These are phyloP conservation scores for Neotoma lepida DNA, from an alignment of 2,113 vertebrate species.

Conservation along the genomic window DNA sequence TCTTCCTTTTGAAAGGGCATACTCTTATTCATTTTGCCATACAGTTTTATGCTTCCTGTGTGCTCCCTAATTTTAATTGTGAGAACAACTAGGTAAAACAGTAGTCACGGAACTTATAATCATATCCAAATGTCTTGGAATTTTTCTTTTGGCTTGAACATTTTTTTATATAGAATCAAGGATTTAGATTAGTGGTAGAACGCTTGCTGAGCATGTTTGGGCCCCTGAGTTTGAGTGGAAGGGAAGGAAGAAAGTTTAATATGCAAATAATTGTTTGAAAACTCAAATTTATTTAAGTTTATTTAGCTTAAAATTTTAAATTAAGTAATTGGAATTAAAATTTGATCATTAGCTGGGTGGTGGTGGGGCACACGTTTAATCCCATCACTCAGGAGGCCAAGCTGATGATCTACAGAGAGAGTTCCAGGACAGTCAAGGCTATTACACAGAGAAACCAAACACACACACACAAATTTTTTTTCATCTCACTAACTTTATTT, in stretches of 20 bases:
- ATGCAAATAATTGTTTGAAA: constrained; percentile 34
- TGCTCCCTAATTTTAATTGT: constrained; percentile 51
- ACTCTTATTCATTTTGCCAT: constrained; percentile 27
- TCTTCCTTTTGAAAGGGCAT: constrained; percentile 1
- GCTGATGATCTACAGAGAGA: background rate
- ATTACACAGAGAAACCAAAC: background rate
- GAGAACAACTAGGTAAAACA: constrained; percentile 33
- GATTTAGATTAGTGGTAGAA: background rate
- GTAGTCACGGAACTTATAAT: background rate
- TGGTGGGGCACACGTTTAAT: background rate
- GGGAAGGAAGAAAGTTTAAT: background rate
- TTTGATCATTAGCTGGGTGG: background rate
- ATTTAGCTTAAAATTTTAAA: constrained; percentile 11
- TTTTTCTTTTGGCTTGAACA: background rate
- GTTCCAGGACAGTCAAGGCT: background rate
- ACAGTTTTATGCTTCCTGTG: constrained; percentile 31
- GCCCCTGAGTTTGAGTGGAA: background rate
- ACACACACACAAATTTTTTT: background rate
- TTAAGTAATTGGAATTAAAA: background rate
- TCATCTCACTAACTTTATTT: background rate
- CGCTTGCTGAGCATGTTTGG: background rate
- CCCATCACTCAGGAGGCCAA: background rate
- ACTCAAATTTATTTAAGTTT: constrained; percentile 24
- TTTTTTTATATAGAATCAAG: background rate
- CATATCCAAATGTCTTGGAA: constrained; percentile 18